Conservation (phyloP, 2,888 invertebrate species). For the Cephonodes hylas region DNA sequence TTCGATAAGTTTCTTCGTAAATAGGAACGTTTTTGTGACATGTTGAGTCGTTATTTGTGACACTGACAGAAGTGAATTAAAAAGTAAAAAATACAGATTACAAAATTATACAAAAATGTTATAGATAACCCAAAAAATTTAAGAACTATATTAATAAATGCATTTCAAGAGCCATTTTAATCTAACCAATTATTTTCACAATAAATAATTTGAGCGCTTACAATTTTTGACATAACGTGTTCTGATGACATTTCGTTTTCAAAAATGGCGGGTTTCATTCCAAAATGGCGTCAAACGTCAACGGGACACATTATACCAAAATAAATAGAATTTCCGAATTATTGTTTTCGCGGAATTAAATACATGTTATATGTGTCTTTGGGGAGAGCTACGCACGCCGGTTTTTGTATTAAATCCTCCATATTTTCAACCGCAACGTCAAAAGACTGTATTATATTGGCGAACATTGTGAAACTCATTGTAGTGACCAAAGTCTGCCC, state of each 20-base stretch:
- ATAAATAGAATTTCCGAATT: not conserved
- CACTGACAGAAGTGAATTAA: not conserved
- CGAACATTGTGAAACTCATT: conserved; percentile 87
- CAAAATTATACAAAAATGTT: not conserved
- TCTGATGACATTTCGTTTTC: not conserved
- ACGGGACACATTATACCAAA: conserved; percentile 6
- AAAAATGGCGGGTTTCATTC: not conserved
- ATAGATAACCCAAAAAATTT: not conserved
- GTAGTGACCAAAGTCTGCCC: conserved; percentile 90
- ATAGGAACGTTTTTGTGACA: too few relatives aligned
- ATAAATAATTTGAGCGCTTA: conserved; percentile 50
- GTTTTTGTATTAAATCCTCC: conserved; percentile 79
- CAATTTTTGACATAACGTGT: not conserved
- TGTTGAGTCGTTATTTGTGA: too few relatives aligned
- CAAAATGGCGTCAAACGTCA: not conserved
- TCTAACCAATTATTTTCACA: conserved; percentile 31
- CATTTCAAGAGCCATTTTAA: conserved; percentile 14
- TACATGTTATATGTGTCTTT: conserved; percentile 85
- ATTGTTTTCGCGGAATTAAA: conserved; percentile 76
- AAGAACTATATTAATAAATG: not conserved
- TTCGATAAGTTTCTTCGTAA: too few relatives aligned
- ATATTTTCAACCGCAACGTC: conserved; percentile 81
- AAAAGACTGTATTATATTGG: conserved; percentile 86
- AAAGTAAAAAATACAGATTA: not conserved
- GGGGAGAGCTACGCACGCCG: conserved; percentile 88